These are phyloP conservation scores for Chloromyia formosa DNA, from an alignment of 2,888 invertebrate genomes.

Conservation along the genomic window DNA sequence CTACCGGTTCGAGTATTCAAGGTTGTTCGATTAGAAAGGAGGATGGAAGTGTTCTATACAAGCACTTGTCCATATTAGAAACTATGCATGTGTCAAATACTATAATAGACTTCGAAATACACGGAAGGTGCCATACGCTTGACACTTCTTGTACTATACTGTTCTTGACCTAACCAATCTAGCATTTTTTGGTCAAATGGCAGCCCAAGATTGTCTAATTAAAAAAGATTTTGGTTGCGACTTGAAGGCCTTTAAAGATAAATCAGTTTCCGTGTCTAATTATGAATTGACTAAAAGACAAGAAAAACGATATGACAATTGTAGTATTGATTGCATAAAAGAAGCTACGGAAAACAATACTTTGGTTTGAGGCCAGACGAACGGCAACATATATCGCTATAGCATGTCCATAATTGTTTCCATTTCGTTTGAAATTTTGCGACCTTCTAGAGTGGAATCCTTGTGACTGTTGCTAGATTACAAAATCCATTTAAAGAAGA, in stretches of 20 bases:
- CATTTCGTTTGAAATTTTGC: too few species aligned
- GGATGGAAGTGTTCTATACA: not conserved
- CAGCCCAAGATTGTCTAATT: not conserved
- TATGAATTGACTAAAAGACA: not conserved
- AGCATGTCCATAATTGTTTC: too few species aligned
- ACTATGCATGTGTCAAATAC: not conserved
- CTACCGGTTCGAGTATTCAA: constrained; percentile 6
- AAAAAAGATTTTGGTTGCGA: not conserved
- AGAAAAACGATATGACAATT: constrained; percentile 1
- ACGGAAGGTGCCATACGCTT: constrained; percentile 21
- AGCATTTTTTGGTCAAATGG: too few species aligned
- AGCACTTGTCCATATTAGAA: too few species aligned
- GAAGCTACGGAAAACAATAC: not conserved
- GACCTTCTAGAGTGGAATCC: too few species aligned
- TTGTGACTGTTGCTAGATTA: too few species aligned
- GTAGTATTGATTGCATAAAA: constrained; percentile 21
- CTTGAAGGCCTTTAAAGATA: constrained; percentile 5
- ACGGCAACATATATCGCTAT: too few species aligned
- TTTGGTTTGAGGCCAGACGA: too few species aligned
- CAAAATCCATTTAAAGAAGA: too few species aligned
- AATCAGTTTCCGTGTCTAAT: constrained; percentile 3
- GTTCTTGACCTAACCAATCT: too few species aligned
- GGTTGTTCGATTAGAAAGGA: constrained; percentile 26
- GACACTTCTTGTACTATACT: not conserved
- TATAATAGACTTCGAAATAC: not conserved